These are phyloP conservation scores for Doryteuthis pealeii DNA, from an alignment of 1,140 invertebrate genomes.

Conservation along the genomic window DNA sequence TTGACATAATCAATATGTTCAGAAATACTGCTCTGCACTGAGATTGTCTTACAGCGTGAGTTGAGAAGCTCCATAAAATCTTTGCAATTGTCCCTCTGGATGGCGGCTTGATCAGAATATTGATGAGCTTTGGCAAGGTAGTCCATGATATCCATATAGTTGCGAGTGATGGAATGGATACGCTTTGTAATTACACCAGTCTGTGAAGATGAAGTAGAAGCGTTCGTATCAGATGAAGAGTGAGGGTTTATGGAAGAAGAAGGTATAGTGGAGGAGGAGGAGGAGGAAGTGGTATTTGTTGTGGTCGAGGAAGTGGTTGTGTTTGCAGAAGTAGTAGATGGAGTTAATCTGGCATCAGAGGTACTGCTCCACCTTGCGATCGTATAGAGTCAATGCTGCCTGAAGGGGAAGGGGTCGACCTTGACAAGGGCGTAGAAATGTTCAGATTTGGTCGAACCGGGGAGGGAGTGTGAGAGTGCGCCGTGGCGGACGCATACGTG, in stretches of 20 bases:
- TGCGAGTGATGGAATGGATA: slow-evolving; percentile 2
- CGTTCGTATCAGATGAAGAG: no score
- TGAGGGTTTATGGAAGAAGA: background rate
- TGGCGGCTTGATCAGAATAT: background rate
- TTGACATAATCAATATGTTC: background rate
- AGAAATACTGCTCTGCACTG: background rate
- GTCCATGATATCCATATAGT: background rate
- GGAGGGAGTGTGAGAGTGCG: background rate
- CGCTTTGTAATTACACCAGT: background rate
- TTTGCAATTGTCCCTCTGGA: background rate
- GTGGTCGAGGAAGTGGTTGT: no score
- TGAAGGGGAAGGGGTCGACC: slow-evolving; percentile 2
- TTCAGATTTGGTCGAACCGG: background rate
- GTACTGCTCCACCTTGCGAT: background rate
- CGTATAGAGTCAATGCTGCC: slow-evolving; percentile 10
- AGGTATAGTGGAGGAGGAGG: background rate
- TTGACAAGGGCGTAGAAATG: background rate
- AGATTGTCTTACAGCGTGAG: background rate
- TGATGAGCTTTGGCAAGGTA: background rate
- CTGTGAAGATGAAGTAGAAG: background rate
- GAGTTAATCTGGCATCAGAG: background rate
- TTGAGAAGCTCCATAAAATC: background rate
- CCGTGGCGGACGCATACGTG: background rate
- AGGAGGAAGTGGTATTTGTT: background rate
- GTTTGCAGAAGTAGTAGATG: background rate